These are phyloP conservation scores for Nixonia krombeini DNA, from an alignment of 1,140 invertebrate genomes.

Conservation along the genomic window DNA sequence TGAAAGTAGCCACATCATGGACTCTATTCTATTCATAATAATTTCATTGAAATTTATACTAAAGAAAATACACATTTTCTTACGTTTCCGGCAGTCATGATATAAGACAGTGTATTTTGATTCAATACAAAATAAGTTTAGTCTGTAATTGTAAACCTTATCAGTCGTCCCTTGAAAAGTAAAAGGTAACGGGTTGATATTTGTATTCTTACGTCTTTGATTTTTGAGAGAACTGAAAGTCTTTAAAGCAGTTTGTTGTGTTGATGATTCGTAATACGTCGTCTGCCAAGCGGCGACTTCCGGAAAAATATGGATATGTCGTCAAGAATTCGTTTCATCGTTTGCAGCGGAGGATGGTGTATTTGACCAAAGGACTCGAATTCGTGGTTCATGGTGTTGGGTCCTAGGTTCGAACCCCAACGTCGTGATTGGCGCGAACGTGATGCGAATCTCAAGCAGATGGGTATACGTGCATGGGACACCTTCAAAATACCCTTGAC, in stretches of 20 bases:
- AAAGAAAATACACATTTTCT: too few species aligned
- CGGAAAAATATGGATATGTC: slow-evolving; percentile 34
- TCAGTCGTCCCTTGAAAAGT: too few species aligned
- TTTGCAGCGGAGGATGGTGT: slow-evolving; percentile 45
- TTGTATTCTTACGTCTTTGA: background rate
- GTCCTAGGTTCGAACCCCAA: slow-evolving; percentile 53
- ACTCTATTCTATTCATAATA: too few species aligned
- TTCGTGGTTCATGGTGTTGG: slow-evolving; percentile 42
- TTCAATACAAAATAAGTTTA: too few species aligned
- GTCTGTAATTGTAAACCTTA: too few species aligned
- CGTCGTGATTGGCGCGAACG: slow-evolving; percentile 62
- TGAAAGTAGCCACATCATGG: too few species aligned
- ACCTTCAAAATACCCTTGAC: slow-evolving; percentile 43
- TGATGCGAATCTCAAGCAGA: slow-evolving; percentile 54
- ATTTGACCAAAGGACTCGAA: slow-evolving; percentile 53
- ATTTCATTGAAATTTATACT: too few species aligned
- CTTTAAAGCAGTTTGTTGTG: background rate
- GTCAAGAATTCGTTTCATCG: slow-evolving; percentile 37
- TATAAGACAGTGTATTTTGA: too few species aligned
- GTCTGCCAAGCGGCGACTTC: slow-evolving; percentile 32
- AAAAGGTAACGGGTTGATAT: background rate
- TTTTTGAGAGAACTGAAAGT: background rate
- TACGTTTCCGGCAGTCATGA: too few species aligned
- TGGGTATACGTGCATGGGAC: slow-evolving; percentile 58
- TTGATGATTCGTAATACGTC: slow-evolving; percentile 36